Percentiles rank a stretch among this genome's conserved stretches.
These are phyloP conservation scores for Poeciliopsis infans DNA, from an alignment of 2,797 vertebrate species.

Conservation along the genomic window DNA sequence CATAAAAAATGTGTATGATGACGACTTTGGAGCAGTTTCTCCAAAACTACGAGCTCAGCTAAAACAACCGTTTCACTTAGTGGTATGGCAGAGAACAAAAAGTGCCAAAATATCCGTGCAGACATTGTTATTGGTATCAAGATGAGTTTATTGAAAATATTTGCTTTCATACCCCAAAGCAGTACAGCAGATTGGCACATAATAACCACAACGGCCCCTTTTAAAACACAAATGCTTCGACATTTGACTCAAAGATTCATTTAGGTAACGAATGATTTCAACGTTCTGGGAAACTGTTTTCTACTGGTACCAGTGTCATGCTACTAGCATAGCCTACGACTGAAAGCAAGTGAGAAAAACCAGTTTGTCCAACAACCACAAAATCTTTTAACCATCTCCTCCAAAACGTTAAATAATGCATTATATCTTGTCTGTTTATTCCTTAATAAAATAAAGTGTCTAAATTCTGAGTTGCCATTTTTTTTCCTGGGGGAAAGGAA, in stretches of 20 bases:
- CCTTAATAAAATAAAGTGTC: constrained; percentile 16
- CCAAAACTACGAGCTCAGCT: constrained; percentile 32
- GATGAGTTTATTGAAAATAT: constrained; percentile 33
- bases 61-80: constrained; percentile 29
- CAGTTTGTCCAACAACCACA: constrained; percentile 6
- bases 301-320: not conserved
- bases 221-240: not conserved
- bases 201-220: not conserved
- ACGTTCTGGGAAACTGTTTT: not conserved
- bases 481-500: not conserved
- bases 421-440: constrained; percentile 1
- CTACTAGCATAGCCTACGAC: constrained; percentile 16
- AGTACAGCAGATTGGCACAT: constrained; percentile 6
- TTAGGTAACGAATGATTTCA: constrained; percentile 3
- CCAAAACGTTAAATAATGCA: not conserved
- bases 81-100: constrained; percentile 45
- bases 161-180: constrained; percentile 48
- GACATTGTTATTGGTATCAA: constrained; percentile 30
- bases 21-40: constrained; percentile 45
- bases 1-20: constrained; percentile 32
- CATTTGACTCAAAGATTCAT: not conserved
- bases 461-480: not conserved
- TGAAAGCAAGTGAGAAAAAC: not conserved
- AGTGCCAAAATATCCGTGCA: constrained; percentile 65
- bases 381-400: not conserved